Percentiles rank a stretch among this genome's conserved stretches.
These are phyloP conservation scores for Psylliodes chrysocephalus DNA, from an alignment of 2,888 invertebrate genomes.

Conservation along the genomic window DNA sequence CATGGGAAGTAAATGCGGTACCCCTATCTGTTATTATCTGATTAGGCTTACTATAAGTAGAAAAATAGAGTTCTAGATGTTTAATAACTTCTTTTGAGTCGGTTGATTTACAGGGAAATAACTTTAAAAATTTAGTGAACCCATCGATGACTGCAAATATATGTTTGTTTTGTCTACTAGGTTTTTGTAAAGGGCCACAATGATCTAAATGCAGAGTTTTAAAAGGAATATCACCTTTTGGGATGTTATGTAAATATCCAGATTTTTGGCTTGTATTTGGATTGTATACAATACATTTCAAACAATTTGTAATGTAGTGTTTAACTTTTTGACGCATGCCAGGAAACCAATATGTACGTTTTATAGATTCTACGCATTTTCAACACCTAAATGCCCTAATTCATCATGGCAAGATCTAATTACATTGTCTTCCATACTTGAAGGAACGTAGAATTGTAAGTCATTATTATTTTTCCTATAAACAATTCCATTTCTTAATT, in stretches of 20 bases:
- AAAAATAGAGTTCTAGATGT: neutral
- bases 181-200: constrained; percentile 18
- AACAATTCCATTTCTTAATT: neutral
- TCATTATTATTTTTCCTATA: neutral
- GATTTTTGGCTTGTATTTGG: neutral
- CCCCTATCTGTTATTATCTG: neutral
- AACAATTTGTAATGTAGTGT: constrained; percentile 5
- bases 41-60: neutral
- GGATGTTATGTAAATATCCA: neutral
- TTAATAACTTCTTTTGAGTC: too few species aligned
- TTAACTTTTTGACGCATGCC: neutral
- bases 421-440: neutral
- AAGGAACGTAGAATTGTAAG: neutral
- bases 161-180: neutral
- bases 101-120: neutral
- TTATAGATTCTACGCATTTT: neutral
- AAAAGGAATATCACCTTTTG: constrained; percentile 6
- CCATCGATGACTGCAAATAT: constrained; percentile 11
- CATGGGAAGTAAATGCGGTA: neutral
- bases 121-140: constrained; percentile 9
- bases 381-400: neutral
- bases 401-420: too few species aligned
- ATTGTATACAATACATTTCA: constrained; percentile 7
- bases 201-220: constrained; percentile 1
- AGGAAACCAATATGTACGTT: constrained; percentile 5